Evolutionary conservation across 1,140 invertebrate species (phyloP).

Genomic region (Radopholus similis): DNA sequence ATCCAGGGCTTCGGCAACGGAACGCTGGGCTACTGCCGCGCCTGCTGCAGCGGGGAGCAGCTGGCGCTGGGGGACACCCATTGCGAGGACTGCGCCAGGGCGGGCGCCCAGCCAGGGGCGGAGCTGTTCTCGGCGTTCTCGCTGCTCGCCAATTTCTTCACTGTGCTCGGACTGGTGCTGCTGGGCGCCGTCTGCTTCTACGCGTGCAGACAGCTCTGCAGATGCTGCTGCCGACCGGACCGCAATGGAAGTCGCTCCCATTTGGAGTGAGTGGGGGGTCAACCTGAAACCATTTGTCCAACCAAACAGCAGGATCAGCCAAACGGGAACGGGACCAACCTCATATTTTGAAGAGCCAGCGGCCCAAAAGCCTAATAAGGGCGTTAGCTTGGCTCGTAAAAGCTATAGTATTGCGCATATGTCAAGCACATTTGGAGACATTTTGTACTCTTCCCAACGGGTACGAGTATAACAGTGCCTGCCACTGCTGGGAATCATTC

Average conservation of each 20-base stretch:
- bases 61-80: constrained; percentile 14
- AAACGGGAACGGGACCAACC: too few relatives aligned
- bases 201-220: not conserved
- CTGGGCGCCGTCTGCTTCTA: not conserved
- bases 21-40: constrained; percentile 53
- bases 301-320: too few relatives aligned
- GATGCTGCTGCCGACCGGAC: not conserved
- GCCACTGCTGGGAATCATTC: not conserved
- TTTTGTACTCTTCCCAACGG: too few relatives aligned
- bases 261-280: too few relatives aligned
- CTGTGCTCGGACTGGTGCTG: constrained; percentile 7
- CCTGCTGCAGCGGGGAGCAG: constrained; percentile 43
- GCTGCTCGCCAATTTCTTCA: constrained; percentile 8
- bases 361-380: too few relatives aligned
- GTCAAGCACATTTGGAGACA: too few relatives aligned
- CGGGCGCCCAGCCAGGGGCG: too few relatives aligned
- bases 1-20: constrained; percentile 47
- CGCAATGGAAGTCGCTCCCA: not conserved
- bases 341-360: too few relatives aligned
- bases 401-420: too few relatives aligned
- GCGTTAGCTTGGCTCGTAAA: too few relatives aligned
- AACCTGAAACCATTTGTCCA: too few relatives aligned
- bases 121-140: not conserved
- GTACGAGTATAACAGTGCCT: not conserved
- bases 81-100: constrained; percentile 36